These are phyloP conservation scores for Mesoligia furuncula DNA, from an alignment of 2,888 invertebrate genomes.

Conservation along the genomic window DNA sequence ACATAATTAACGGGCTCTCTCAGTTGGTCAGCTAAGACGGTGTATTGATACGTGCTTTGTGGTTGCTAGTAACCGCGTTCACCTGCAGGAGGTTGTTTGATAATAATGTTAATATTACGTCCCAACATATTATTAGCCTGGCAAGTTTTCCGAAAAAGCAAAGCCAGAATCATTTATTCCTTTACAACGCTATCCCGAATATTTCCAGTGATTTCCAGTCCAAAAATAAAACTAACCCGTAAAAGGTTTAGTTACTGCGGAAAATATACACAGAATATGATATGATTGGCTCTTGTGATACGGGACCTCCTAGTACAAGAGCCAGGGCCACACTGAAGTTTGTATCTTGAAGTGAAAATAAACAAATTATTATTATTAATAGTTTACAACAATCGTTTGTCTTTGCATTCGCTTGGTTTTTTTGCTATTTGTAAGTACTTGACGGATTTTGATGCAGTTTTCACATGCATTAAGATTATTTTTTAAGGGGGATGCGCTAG, in stretches of 20 bases:
- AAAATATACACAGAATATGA: not conserved
- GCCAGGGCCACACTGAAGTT: too few species aligned
- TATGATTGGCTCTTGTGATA: too few species aligned
- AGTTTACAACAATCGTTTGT: not conserved
- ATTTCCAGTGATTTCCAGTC: not conserved
- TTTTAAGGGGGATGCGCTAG: not conserved
- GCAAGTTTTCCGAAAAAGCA: not conserved
- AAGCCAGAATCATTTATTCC: not conserved
- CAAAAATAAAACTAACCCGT: too few species aligned
- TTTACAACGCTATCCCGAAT: not conserved
- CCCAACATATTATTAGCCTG: not conserved
- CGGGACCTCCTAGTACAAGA: too few species aligned
- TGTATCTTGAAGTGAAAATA: too few species aligned
- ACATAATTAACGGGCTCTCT: slow-evolving; percentile 85
- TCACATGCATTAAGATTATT: not conserved
- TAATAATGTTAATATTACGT: not conserved
- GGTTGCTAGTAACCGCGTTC: slow-evolving; percentile 53
- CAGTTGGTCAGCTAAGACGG: slow-evolving; percentile 82
- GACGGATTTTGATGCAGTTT: not conserved
- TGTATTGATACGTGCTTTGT: slow-evolving; percentile 81
- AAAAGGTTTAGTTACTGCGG: not conserved
- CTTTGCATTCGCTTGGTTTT: not conserved
- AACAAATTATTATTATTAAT: too few species aligned
- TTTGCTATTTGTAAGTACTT: not conserved
- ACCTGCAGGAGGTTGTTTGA: slow-evolving; percentile 3